Evolutionary conservation across 2,888 invertebrate genomes (phyloP), one percentile per base, ranked within the genome.

Genomic region (Phrixothrix hirtus): DNA sequence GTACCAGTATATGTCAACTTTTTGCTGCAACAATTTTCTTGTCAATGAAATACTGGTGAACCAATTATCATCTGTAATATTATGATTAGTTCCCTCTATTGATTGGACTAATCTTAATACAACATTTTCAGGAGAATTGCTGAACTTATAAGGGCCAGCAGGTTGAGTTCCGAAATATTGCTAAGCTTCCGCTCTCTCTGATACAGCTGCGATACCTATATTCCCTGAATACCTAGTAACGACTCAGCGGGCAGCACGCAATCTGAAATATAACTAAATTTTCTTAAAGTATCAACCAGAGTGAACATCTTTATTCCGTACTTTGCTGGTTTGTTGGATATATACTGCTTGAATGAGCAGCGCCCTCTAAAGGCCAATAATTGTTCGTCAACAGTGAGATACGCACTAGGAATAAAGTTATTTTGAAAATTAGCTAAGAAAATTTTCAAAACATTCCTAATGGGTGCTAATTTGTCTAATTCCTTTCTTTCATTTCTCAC

Each of bases 301-400:
- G 63, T 56, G n/a, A n/a, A n/a, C n/a, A n/a, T n/a, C n/a, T n/a
- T n/a, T n/a, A n/a, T n/a, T n/a, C n/a, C n/a, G n/a, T 67, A 67
- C 38, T 62, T 67, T 2, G 55, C 61, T 9, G 67, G 62, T 55
- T 69, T 64, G 13, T 60, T 59, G 6, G 68, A 64, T 6, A 69
- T 69, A 43, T 67, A 71, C 48, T 68, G 62, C 10, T 52, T 32
- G n/a, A n/a, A n/a, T n/a, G n/a, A n/a, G n/a, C n/a, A n/a, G n/a
- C n/a, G n/a, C n/a, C n/a, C n/a, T n/a, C n/a, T n/a, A n/a, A n/a
- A n/a, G n/a, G n/a, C n/a, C n/a, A n/a, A n/a, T n/a, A n/a, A n/a
- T n/a, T n/a, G 48, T 66, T n/a, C n/a, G 62, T 15, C 32, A 42
- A 27, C 46, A 44, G 21, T 37, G 41, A 21, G 47, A 52, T 27